Evolutionary conservation across 2,113 vertebrate species (phyloP), one percentile per base, ranked within the genome.

Genomic region (Corynorhinus townsendii): DNA sequence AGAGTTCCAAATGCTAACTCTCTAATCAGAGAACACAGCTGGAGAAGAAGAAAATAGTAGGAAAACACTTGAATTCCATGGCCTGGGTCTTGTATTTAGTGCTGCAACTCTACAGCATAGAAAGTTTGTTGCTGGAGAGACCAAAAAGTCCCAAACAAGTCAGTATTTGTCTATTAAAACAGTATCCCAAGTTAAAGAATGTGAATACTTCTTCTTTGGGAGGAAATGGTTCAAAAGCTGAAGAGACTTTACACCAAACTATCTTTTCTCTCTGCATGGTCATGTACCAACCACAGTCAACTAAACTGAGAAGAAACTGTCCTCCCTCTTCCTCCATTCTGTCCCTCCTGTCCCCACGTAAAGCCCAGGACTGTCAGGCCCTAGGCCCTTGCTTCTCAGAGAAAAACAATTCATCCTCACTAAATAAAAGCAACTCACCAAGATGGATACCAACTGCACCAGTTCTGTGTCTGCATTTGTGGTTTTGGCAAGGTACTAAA

Each of bases 11-110:
- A 88, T 47, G 54, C 47, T 91, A 80, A 72, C 20, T 83, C 77
- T 89, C 71, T 96, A 96, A 93, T 97, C 86, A 95, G 62, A 64
- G 71, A 84, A 85, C 86, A 89, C 95, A 96, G 96, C 91, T 95
- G 93, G 91, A 88, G 85, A 90, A 80, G 22, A 68, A 90, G 64
- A 45, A 66, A 75, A 30, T 76, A 72, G 64, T 45, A n/a, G 73
- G 73, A 75, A 95, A 91, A 83, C 40, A 77, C 79, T 95, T 80
- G 11, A 38, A 79, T 89, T 91, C 76, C 76, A 94, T 47, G 87
- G 52, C 35, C 59, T 10, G 2, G 49, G 45, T 83, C 30, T 64
- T 47, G 5, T 22, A 38, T 83, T 92, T 28, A 88, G 56, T 7
- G 8, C n/a, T 26, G 17, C 33, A 59, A 52, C 35, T 16, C 17